Base-by-base conservation (phyloP, 1,140 invertebrate genomes). In the Hyphantria cunea region DNA sequence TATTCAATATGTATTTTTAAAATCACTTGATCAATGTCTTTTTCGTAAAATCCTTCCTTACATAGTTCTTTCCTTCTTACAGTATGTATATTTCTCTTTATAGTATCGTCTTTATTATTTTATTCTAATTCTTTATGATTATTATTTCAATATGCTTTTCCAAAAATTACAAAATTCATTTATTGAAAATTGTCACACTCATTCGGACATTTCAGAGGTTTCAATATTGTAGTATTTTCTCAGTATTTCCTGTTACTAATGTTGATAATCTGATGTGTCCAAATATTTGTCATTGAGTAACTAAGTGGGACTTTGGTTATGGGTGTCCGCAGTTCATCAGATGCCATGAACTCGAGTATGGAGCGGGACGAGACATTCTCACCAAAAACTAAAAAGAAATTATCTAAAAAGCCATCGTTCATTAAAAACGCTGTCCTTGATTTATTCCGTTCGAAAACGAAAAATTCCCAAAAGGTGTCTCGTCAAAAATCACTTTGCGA, bases 311-410 rank as follows among this genome's bases (percentile, higher is more conserved):
- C 56, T 81, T 88, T 89, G 88, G 86, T 90, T 89, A 80, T 87
- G 89, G 89, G 85, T 89, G 89, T 89, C 89, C 86, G 73, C 88
- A 92, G 91, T 81, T 88, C 88, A 66, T 84, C 89, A 53, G 86
- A 90, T 69, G 84, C 71, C 77, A 84, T 87, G 85, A 91, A 89
- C 79, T 90, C 89, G 63, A 91, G 81, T 66, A 68, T 82, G 72
- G 89, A 91, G 77, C 89, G 80, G 58, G 88, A 91, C 73, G 84
- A 90, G 66, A 84, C 87, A 49, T 87, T 86, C 74, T 91, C 90
- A 42, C 89, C 90, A 75, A 92, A 92, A 89, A 86, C 88, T 71
- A 91, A 90, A 86, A 92, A 92, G 89, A 92, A 92, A 88, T 73
- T 92, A 53, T 91, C 90, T 10, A 92, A 91, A 89, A 92, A 91